Conservation (phyloP, 2,113 vertebrate genomes). For the Aegotheles bennettii region DNA sequence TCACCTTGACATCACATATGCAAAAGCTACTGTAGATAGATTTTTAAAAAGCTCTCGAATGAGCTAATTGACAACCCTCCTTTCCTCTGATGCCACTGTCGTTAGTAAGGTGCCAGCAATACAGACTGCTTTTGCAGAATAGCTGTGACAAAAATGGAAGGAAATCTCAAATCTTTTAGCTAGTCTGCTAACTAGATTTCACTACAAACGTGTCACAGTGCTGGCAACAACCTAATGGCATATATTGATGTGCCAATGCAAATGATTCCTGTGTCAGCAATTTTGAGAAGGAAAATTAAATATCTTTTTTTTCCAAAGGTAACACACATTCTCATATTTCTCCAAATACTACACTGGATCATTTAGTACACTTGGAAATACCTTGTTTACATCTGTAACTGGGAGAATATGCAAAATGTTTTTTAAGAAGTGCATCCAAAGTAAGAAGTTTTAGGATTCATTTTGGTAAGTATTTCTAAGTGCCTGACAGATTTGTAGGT, state of each 20-base stretch:
- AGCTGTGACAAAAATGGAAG: background rate
- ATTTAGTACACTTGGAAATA: background rate
- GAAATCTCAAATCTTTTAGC: background rate
- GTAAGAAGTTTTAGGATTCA: background rate
- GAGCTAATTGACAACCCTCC: background rate
- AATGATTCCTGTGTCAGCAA: background rate
- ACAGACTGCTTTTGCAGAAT: background rate
- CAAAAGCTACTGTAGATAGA: background rate
- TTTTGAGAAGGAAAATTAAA: background rate
- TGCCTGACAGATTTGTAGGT: background rate
- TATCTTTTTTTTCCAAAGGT: background rate
- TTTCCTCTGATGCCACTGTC: background rate
- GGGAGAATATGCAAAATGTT: background rate
- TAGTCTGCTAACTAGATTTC: background rate
- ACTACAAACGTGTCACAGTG: background rate
- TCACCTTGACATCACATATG: background rate
- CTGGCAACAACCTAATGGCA: background rate
- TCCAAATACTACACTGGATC: background rate
- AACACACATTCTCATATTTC: background rate
- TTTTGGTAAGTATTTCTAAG: background rate
- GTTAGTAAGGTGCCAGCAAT: background rate
- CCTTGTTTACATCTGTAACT: background rate
- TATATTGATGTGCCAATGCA: background rate
- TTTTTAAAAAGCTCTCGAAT: background rate
- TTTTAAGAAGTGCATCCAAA: background rate